Evolutionary conservation across 1,140 invertebrate genomes (phyloP).

Genomic region (Drosophila melanogaster): DNA sequence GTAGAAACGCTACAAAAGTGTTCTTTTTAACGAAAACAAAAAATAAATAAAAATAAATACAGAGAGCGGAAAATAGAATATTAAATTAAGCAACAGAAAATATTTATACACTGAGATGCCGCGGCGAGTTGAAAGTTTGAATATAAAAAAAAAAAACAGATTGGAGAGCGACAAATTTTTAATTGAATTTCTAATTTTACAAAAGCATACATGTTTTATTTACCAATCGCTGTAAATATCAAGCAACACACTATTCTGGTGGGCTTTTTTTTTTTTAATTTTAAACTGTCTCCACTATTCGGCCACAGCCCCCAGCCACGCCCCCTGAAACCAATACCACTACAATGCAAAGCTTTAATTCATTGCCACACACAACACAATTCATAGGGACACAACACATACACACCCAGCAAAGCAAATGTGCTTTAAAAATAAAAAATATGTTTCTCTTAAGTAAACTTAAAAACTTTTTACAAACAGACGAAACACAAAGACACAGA

Average conservation of each 20-base stretch:
- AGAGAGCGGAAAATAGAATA: conserved; percentile 24
- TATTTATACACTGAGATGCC: conserved; percentile 67
- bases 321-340: conserved; percentile 6
- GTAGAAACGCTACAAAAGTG: conserved; percentile 58
- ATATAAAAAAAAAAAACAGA: conserved; percentile 12
- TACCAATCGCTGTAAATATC: conserved; percentile 69
- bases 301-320: conserved; percentile 13
- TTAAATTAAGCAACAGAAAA: conserved; percentile 40
- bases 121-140: conserved; percentile 59
- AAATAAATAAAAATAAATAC: conserved; percentile 27
- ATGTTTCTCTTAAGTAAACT: conserved; percentile 32
- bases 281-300: conserved; percentile 7
- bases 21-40: conserved; percentile 66
- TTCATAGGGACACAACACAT: neutral
- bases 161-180: conserved; percentile 10
- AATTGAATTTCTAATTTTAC: conserved; percentile 44
- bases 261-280: conserved; percentile 5
- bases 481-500: conserved; percentile 10
- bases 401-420: conserved; percentile 38
- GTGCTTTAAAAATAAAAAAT: conserved; percentile 35
- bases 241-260: conserved; percentile 36
- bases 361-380: conserved; percentile 18
- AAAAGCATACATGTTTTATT: conserved; percentile 36
- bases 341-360: conserved; percentile 50
- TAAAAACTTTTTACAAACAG: conserved; percentile 27